Evolutionary conservation across 1,140 invertebrate genomes (phyloP), one percentile per base, ranked within the genome.

Genomic region (silkworm (Bombyx mori)): DNA sequence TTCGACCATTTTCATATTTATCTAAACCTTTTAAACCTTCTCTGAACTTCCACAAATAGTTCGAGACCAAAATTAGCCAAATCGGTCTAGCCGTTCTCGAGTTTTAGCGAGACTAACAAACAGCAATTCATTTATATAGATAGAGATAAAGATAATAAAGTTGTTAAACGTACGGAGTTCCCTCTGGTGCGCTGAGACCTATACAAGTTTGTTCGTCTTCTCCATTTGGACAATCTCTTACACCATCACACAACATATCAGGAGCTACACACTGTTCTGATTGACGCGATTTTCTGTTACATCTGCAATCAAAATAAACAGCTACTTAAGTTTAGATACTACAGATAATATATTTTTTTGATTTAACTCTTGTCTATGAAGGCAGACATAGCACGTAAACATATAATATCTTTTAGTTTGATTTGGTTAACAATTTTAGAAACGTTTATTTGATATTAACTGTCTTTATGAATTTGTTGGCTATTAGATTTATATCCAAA

Each of bases 171-270:
- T 75, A 86, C 83, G 72, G 70, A 12, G 76, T 73, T 58, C 74
- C 76, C 54, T 69, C 48, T 8, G 72, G 72, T 7, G 75, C 69
- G 52, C 60, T 69, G 12, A 83, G 64, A 7, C 60, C 82, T 9
- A 86, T 75, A 54, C 76, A 71, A 59, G 76, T 61, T 6, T 66
- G 62, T 74, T 95, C 94, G 69, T 95, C 94, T 49, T 93, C 91
- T 3, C 90, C 91, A 60, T 91, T 85, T 1, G 90, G 89, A 77
- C 94, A 95, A 68, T 95, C 94, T 0, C 67, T 63, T 3, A 91
- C 75, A 9, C 90, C 92, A 66, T 95, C 94, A 69, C 94, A 95
- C 1, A 94, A 89, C 74, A 93, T 91, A 56, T 94, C 93, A 9
- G 79, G 80, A 0, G 92, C 88, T 26, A 95, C 88, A 65, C 94